A percentile compares a stretch with the other conserved stretches of the same genome.
Evolutionary conservation across 2,888 invertebrate species (phyloP).

Genomic region (Beris chalybata): DNA sequence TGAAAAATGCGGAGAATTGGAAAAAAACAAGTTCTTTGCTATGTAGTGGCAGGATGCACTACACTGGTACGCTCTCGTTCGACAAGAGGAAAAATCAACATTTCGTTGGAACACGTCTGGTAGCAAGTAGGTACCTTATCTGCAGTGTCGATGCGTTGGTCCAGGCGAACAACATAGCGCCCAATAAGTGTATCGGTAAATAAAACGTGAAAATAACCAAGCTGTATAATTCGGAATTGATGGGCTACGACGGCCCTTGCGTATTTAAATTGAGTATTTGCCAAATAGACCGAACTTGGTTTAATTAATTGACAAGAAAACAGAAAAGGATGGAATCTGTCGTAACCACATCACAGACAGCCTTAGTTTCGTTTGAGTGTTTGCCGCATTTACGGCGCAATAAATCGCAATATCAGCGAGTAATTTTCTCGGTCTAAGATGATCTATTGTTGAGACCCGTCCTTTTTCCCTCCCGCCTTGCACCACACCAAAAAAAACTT

Average conservation of each 20-base stretch:
- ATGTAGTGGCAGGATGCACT: background rate
- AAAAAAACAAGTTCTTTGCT: no score
- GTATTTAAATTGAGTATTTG: conserved; percentile 32
- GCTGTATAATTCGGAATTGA: background rate
- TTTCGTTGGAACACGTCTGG: background rate
- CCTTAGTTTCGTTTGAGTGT: no score
- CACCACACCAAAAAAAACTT: background rate
- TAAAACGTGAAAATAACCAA: no score
- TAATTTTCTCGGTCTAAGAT: no score
- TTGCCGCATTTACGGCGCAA: no score
- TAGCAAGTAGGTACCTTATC: no score
- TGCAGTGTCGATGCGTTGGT: conserved; percentile 7
- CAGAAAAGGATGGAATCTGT: conserved; percentile 2
- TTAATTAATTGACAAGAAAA: conserved; percentile 35
- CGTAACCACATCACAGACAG: no score
- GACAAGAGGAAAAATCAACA: conserved; percentile 14
- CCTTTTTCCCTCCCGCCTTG: background rate
- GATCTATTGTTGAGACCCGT: no score
- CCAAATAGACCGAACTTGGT: conserved; percentile 30
- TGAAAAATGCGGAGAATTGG: no score
- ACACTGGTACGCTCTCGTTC: background rate
- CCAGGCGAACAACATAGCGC: conserved; percentile 11
- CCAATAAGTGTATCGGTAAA: conserved; percentile 2
- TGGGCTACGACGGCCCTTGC: conserved; percentile 17
- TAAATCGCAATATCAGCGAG: no score